Conservation (phyloP, 2,113 vertebrate genomes). For the Leptosomus discolor region DNA sequence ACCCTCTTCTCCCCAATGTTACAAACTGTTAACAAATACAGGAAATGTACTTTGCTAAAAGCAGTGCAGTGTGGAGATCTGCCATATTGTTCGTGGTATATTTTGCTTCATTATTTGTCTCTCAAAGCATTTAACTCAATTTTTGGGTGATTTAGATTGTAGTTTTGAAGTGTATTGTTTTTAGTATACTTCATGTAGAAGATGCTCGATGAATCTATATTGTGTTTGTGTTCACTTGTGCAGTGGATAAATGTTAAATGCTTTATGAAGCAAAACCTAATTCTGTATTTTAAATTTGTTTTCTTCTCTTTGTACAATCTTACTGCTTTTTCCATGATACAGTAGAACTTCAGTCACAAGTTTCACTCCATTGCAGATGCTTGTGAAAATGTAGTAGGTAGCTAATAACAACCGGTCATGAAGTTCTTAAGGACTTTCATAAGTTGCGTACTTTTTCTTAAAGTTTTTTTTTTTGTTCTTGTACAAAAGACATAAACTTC, state of each 20-base stretch:
- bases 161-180: background rate
- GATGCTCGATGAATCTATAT: background rate
- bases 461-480: background rate
- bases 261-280: constrained; percentile 60
- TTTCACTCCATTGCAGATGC: background rate
- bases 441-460: background rate
- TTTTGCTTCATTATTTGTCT: constrained; percentile 48
- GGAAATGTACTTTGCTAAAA: constrained; percentile 62
- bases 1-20: background rate
- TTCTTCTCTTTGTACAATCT: background rate
- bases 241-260: constrained; percentile 44
- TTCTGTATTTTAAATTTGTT: background rate
- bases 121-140: constrained; percentile 55
- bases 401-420: background rate
- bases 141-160: background rate
- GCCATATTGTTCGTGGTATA: background rate
- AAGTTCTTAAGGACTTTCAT: background rate
- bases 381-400: background rate
- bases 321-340: background rate
- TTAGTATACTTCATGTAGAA: background rate
- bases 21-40: constrained; percentile 42
- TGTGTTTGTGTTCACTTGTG: background rate
- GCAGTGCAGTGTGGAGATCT: background rate
- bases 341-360: constrained; percentile 44
- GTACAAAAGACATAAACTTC: background rate